phyloP scores from a whole-genome alignment of 64 coral and sea anemone genomes.

The Porites lutea region DNA sequence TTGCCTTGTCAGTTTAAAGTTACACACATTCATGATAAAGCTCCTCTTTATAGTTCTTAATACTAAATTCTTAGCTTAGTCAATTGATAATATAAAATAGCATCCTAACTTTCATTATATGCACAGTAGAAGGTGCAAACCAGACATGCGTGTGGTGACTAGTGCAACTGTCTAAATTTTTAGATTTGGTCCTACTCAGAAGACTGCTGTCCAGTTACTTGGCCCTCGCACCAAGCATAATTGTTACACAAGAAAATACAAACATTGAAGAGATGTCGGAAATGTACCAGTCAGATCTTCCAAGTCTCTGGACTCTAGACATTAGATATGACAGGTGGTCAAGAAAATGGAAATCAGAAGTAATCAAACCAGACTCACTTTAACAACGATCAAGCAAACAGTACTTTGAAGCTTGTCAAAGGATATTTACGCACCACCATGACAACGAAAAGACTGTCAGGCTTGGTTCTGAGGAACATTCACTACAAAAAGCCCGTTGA shows the following conservation, averaged over 20 bases:
- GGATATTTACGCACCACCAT: conserved; percentile 12
- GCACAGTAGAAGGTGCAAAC: conserved; percentile 23
- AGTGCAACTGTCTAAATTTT: conserved; percentile 15
- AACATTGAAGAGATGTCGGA: no score
- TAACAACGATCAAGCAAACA: conserved; percentile 35
- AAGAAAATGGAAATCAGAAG: conserved; percentile 37
- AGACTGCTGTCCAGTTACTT: conserved; percentile 50
- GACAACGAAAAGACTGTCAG: conserved; percentile 13
- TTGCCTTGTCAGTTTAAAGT: conserved; percentile 12
- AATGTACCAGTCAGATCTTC: no score
- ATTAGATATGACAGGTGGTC: no score
- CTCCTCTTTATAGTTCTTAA: conserved; percentile 9
- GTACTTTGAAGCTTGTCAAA: conserved; percentile 17
- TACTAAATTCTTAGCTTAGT: conserved; percentile 25
- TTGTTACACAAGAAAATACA: background rate
- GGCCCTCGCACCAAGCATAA: conserved; percentile 24
- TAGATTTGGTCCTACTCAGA: conserved; percentile 43
- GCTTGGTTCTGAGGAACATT: conserved; percentile 17
- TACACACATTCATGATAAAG: conserved; percentile 22
- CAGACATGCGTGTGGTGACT: conserved; percentile 31
- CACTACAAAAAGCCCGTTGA: background rate
- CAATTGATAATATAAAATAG: conserved; percentile 21
- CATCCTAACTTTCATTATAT: conserved; percentile 11
- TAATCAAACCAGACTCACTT: conserved; percentile 42
- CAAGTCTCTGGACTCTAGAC: no score